phyloP scores from a whole-genome alignment of 2,797 vertebrate genomes.

The Eremophila alpestris region DNA sequence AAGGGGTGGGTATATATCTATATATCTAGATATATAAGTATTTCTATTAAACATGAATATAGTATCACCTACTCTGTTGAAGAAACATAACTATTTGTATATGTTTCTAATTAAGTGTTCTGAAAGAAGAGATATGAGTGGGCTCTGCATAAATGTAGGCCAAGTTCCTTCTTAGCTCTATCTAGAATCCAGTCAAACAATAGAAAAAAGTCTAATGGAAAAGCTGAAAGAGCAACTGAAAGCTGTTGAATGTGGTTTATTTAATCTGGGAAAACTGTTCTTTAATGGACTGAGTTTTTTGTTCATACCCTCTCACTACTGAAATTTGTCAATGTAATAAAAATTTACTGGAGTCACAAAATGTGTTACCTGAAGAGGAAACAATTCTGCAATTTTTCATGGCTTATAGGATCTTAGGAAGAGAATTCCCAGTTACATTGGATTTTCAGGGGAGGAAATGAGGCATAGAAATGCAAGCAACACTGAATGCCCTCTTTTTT shows the following conservation, averaged over 20 bases:
- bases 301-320: not conserved
- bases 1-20: accelerated
- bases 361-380: not conserved
- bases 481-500: not conserved
- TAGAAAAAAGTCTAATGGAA: not conserved
- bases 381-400: not conserved
- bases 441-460: not conserved
- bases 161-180: not conserved
- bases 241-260: not conserved
- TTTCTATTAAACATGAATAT: not conserved
- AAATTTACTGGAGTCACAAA: not conserved
- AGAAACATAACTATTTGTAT: not conserved
- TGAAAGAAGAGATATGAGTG: not conserved
- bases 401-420: not conserved
- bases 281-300: not conserved
- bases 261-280: not conserved
- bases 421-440: not conserved
- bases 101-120: not conserved
- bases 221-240: not conserved
- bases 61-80: not conserved
- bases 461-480: not conserved
- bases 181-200: not conserved
- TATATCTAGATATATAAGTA: no score
- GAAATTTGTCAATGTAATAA: not conserved
- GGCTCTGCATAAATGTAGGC: not conserved